Evolutionary conservation across 1,140 invertebrate species (phyloP).

Genomic region (Eciton burchellii): DNA sequence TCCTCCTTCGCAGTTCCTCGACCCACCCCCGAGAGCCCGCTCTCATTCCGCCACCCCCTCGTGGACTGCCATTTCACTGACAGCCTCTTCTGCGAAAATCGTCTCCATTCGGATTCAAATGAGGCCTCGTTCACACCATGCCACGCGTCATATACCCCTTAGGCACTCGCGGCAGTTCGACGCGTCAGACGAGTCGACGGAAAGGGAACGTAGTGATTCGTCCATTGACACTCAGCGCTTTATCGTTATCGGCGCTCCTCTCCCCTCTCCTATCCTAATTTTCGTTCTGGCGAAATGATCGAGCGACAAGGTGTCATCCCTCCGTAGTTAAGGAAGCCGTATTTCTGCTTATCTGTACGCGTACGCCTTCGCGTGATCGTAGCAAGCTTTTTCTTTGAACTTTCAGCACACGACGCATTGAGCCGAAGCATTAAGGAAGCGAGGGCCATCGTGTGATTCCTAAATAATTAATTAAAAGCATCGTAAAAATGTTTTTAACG

Average conservation of each 20-base stretch:
- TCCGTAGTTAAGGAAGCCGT: background rate
- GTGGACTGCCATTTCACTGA: constrained; percentile 74
- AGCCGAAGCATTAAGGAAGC: background rate
- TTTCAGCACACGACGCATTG: background rate
- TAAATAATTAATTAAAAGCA: constrained; percentile 70
- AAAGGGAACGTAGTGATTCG: constrained; percentile 57
- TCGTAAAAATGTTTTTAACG: constrained; percentile 70
- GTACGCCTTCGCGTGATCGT: no score
- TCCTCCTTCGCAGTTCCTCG: constrained; percentile 16
- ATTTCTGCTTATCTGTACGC: no score
- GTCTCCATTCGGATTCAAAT: constrained; percentile 85
- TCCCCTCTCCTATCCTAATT: constrained; percentile 32
- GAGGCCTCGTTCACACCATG: constrained; percentile 81
- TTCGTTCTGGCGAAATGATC: constrained; percentile 34
- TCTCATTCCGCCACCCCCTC: constrained; percentile 57
- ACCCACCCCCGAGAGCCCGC: background rate
- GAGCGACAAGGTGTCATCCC: constrained; percentile 6
- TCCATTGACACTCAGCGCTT: constrained; percentile 61
- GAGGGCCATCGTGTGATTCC: constrained; percentile 49
- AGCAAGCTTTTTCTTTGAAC: background rate
- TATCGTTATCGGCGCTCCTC: constrained; percentile 58
- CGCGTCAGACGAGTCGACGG: constrained; percentile 61
- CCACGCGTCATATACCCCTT: constrained; percentile 81
- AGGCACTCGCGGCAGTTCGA: constrained; percentile 67
- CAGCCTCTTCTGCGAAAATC: constrained; percentile 80